phyloP scores from a whole-genome alignment of 2,797 vertebrate species.

The Gallirallus australis region DNA sequence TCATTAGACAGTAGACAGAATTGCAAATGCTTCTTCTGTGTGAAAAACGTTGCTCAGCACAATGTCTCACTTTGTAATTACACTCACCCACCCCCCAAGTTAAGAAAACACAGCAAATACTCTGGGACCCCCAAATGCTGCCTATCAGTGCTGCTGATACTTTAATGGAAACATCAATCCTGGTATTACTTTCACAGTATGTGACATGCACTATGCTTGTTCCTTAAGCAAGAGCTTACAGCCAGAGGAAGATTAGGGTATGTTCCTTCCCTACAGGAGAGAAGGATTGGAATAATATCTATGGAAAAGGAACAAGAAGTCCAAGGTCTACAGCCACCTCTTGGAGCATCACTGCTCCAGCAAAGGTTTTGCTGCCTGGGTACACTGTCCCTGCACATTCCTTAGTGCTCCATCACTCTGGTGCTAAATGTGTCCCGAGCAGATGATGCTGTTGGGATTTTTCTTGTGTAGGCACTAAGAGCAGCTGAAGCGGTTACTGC shows the following conservation, averaged over 20 bases:
- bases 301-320: not conserved
- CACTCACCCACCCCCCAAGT: not conserved
- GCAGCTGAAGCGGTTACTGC: not conserved
- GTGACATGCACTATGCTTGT: not conserved
- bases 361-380: not conserved
- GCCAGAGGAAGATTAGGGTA: not conserved
- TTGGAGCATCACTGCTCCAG: not conserved
- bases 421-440: not conserved
- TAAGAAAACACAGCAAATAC: not conserved
- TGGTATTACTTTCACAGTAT: not conserved
- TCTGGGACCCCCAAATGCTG: not conserved
- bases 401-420: not conserved
- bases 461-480: not conserved
- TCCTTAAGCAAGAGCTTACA: not conserved
- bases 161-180: not conserved
- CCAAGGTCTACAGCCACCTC: not conserved
- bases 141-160: not conserved
- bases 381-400: not conserved
- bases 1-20: not conserved
- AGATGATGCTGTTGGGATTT: not conserved
- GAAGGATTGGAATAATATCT: not conserved
- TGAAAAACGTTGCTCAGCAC: not conserved
- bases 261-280: not conserved
- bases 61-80: not conserved
- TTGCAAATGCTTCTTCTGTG: not conserved